These are phyloP conservation scores for Cremastinae sp. DNA, from an alignment of 2,888 invertebrate genomes.

Conservation along the genomic window DNA sequence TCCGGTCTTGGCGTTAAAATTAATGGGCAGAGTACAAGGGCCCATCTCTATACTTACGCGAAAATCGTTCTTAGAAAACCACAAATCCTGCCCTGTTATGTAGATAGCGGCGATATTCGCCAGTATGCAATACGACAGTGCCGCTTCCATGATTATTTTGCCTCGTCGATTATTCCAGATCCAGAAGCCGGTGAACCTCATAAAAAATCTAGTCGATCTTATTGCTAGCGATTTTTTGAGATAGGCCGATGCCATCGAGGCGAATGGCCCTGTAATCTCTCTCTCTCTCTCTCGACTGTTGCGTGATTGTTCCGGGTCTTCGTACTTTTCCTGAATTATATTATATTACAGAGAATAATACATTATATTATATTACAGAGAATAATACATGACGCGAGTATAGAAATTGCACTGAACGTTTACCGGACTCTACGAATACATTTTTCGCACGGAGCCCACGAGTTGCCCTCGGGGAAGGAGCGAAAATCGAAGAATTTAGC, in stretches of 20 bases:
- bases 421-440: no score
- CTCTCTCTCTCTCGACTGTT: no score
- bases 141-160: constrained; percentile 10
- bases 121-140: constrained; percentile 29
- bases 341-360: neutral
- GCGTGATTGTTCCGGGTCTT: neutral
- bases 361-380: neutral
- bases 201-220: constrained; percentile 63
- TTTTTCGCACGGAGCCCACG: no score
- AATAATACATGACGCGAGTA: no score
- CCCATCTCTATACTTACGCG: constrained; percentile 48
- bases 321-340: neutral
- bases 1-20: no score
- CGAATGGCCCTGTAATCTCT: neutral
- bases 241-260: constrained; percentile 18
- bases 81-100: constrained; percentile 26
- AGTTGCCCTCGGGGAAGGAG: no score
- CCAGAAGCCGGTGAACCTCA: constrained; percentile 60
- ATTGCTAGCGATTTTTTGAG: constrained; percentile 62
- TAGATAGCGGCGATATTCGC: constrained; percentile 3
- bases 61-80: constrained; percentile 46
- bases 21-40: no score
- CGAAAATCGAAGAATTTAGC: no score
- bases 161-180: constrained; percentile 11
- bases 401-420: no score